These are phyloP conservation scores for Hetaerina americana DNA, from an alignment of 1,140 invertebrate genomes.

Conservation along the genomic window DNA sequence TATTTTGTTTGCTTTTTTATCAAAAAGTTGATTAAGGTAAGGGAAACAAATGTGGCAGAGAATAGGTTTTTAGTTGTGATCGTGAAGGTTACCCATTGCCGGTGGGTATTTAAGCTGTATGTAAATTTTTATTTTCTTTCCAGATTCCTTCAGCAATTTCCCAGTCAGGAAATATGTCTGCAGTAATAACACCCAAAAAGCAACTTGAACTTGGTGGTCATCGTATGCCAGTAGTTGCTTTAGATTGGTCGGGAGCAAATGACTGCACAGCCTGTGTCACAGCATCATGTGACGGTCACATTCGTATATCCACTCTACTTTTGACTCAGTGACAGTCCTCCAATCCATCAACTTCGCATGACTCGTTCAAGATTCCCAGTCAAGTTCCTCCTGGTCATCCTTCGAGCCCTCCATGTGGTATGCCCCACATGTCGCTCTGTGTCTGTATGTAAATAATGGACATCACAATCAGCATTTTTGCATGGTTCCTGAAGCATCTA, in stretches of 20 bases:
- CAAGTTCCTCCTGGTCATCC: background rate
- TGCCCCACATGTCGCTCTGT: background rate
- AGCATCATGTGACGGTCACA: conserved; percentile 43
- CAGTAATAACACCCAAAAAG: background rate
- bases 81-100: no score
- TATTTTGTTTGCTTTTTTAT: no score
- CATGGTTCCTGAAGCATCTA: no score
- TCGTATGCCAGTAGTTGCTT: conserved; percentile 37
- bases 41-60: no score
- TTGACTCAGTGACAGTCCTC: background rate
- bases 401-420: background rate
- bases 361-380: background rate
- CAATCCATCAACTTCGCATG: background rate
- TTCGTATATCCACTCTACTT: conserved; percentile 44
- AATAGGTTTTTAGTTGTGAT: no score
- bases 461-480: no score
- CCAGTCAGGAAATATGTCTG: background rate
- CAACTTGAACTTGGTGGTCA: conserved; percentile 31
- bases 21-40: no score
- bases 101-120: no score
- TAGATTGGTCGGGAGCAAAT: conserved; percentile 49
- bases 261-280: conserved; percentile 48
- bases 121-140: background rate
- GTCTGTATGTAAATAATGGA: background rate
- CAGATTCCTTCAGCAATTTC: background rate